Evolutionary conservation across 2,888 invertebrate genomes (phyloP).

Genomic region (Nezara viridula): DNA sequence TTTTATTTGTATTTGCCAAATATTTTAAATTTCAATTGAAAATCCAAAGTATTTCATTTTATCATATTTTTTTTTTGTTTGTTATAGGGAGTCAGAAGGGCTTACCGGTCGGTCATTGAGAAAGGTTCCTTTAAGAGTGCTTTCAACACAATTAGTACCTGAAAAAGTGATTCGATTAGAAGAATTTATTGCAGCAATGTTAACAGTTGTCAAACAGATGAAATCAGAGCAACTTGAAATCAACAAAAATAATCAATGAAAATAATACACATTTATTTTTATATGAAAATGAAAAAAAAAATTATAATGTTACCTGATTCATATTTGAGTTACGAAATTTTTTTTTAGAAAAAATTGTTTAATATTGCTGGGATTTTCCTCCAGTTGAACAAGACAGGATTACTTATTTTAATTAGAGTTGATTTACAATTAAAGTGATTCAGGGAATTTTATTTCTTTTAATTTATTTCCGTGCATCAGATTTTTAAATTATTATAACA

Average conservation of each 20-base stretch:
- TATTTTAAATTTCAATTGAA: too few species aligned
- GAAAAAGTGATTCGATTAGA: conserved; percentile 55
- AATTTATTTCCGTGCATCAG: neutral
- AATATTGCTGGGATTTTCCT: neutral
- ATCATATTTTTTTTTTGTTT: neutral
- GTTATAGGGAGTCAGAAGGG: conserved; percentile 73
- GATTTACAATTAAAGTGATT: neutral
- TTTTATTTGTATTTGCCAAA: too few species aligned
- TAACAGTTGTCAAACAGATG: conserved; percentile 56
- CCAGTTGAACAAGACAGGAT: neutral
- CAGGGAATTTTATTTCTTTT: neutral
- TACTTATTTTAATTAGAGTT: neutral
- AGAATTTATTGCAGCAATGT: conserved; percentile 61
- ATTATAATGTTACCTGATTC: neutral
- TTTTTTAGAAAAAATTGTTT: neutral
- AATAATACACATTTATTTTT: neutral
- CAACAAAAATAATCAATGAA: neutral
- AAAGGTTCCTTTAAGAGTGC: conserved; percentile 91
- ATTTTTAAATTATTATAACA: neutral
- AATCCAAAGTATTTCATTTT: neutral
- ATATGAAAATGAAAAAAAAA: neutral
- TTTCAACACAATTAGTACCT: conserved; percentile 67
- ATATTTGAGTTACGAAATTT: neutral
- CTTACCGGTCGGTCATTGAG: conserved; percentile 89
- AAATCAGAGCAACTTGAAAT: conserved; percentile 58